Evolutionary conservation across 2,888 invertebrate species (phyloP).

Genomic region (Ctenicera cuprea): DNA sequence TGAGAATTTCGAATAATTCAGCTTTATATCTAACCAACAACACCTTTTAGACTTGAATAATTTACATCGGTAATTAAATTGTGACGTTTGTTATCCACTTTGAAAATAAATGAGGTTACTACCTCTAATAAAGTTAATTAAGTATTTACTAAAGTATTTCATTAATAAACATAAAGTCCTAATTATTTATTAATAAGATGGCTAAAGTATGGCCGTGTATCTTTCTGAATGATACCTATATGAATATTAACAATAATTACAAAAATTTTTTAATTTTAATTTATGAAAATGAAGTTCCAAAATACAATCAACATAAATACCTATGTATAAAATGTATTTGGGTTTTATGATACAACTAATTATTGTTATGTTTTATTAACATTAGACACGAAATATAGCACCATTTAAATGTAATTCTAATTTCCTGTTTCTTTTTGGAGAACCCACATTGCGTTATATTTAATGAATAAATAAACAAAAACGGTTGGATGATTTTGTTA

Average conservation of each 20-base stretch:
- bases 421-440: not conserved
- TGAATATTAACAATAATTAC: not conserved
- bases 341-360: slow-evolving; percentile 19
- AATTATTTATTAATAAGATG: slow-evolving; percentile 24
- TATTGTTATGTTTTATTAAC: slow-evolving; percentile 9
- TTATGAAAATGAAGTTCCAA: slow-evolving; percentile 23
- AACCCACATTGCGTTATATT: too few relatives aligned
- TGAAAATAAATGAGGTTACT: not conserved
- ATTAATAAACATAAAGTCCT: slow-evolving; percentile 22
- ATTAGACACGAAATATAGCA: slow-evolving; percentile 1
- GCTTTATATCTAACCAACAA: too few relatives aligned
- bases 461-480: too few relatives aligned
- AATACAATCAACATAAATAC: slow-evolving; percentile 20
- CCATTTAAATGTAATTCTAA: slow-evolving; percentile 9
- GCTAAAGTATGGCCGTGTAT: slow-evolving; percentile 1
- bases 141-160: slow-evolving; percentile 4
- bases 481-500: too few relatives aligned
- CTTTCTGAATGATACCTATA: not conserved
- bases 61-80: slow-evolving; percentile 2
- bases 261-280: slow-evolving; percentile 24
- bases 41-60: too few relatives aligned
- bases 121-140: not conserved
- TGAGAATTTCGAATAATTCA: too few relatives aligned
- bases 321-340: slow-evolving; percentile 7
- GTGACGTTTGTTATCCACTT: slow-evolving; percentile 9